A percentile compares a stretch with the other conserved stretches of the same genome.
These are phyloP conservation scores for Venustoraphidia nigricollis DNA, from an alignment of 2,888 invertebrate genomes.

Conservation along the genomic window DNA sequence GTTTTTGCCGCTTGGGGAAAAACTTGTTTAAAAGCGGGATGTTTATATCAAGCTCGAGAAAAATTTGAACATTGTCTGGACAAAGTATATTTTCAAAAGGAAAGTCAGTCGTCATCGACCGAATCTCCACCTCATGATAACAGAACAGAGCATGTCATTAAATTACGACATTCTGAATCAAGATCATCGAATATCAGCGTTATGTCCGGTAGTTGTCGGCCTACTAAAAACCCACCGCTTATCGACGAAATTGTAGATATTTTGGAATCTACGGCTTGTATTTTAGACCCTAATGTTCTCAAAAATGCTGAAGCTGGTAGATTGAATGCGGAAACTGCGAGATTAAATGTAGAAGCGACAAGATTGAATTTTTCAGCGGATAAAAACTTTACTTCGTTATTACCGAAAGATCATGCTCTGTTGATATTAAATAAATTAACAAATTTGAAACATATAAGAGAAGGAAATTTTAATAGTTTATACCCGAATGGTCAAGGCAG, in stretches of 20 bases:
- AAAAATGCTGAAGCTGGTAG: constrained; percentile 26
- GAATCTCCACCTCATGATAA: no score
- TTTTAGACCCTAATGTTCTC: constrained; percentile 33
- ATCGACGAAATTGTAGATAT: constrained; percentile 54
- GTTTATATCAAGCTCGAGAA: constrained; percentile 58
- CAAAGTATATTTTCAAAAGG: constrained; percentile 23
- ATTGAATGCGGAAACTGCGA: constrained; percentile 15
- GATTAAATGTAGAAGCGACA: constrained; percentile 21
- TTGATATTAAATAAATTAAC: constrained; percentile 30
- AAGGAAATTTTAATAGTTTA: constrained; percentile 22
- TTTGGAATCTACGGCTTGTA: constrained; percentile 43
- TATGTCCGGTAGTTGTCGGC: constrained; percentile 19
- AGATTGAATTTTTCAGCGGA: constrained; percentile 4
- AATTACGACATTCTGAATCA: constrained; percentile 4
- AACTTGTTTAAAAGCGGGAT: constrained; percentile 63
- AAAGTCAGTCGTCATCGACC: constrained; percentile 11
- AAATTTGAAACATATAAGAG: constrained; percentile 26
- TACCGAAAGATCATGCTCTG: constrained; percentile 29
- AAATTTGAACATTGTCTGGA: constrained; percentile 50
- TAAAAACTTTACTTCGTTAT: constrained; percentile 3
- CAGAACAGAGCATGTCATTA: constrained; percentile 1
- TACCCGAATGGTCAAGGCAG: constrained; percentile 1
- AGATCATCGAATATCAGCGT: constrained; percentile 1
- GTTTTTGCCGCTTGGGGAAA: constrained; percentile 85
- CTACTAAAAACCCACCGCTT: constrained; percentile 47